These are phyloP conservation scores for Linnaemya tessellans DNA, from an alignment of 2,888 invertebrate genomes.

Conservation along the genomic window DNA sequence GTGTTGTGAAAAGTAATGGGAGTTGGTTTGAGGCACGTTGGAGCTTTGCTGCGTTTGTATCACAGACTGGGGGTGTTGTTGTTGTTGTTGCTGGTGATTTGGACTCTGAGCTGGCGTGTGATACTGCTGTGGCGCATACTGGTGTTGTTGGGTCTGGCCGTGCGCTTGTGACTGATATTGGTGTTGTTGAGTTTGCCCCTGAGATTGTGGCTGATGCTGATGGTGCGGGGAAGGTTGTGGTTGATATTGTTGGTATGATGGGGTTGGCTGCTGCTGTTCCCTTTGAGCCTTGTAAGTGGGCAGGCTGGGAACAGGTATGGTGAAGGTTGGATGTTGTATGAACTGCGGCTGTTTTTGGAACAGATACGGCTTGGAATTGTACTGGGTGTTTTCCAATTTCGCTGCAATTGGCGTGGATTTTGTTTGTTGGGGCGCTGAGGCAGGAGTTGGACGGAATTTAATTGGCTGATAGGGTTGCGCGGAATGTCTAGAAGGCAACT, in stretches of 20 bases:
- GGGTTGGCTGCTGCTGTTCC: slow-evolving; percentile 51
- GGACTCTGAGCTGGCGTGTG: slow-evolving; percentile 17
- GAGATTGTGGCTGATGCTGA: slow-evolving; percentile 28
- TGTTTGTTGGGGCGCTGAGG: slow-evolving; percentile 73
- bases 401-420: slow-evolving; percentile 78
- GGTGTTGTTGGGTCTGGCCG: slow-evolving; percentile 31
- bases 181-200: slow-evolving; percentile 50
- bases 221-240: slow-evolving; percentile 1
- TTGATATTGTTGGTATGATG: slow-evolving; percentile 32
- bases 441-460: slow-evolving; percentile 81
- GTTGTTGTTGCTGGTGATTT: slow-evolving; percentile 18
- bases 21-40: slow-evolving; percentile 39
- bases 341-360: slow-evolving; percentile 83
- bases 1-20: slow-evolving; percentile 42
- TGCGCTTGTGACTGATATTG: slow-evolving; percentile 56
- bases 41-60: slow-evolving; percentile 40
- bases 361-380: slow-evolving; percentile 80
- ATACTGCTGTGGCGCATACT: slow-evolving; percentile 19
- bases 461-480: slow-evolving; percentile 80
- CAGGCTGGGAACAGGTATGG: slow-evolving; percentile 73
- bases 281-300: slow-evolving; percentile 60
- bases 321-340: slow-evolving; percentile 79
- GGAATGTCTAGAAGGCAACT: slow-evolving; percentile 74
- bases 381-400: slow-evolving; percentile 78
- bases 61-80: slow-evolving; percentile 17